phyloP scores from a whole-genome alignment of 2,888 invertebrate species.

The Ceramica pisi region DNA sequence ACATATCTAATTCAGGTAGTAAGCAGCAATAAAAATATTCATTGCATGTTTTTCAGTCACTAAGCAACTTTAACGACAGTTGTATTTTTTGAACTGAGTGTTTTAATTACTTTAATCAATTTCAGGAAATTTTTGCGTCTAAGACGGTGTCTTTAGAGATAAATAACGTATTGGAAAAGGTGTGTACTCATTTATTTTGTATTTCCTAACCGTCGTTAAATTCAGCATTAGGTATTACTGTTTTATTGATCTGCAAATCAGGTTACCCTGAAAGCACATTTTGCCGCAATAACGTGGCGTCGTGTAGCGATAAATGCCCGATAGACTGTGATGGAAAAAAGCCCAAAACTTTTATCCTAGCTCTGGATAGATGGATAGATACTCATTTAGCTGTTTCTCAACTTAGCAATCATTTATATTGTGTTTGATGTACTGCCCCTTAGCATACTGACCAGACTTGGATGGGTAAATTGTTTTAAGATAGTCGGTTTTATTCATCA shows the following conservation, averaged over 20 bases:
- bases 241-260: not conserved
- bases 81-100: not conserved
- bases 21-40: not conserved
- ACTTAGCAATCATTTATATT: not conserved
- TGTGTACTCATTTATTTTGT: slow-evolving; percentile 12
- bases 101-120: slow-evolving; percentile 2
- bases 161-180: slow-evolving; percentile 25
- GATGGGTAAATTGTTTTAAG: slow-evolving; percentile 5
- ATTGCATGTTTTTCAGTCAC: too few species aligned
- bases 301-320: not conserved
- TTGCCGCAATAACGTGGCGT: not conserved
- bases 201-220: not conserved
- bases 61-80: not conserved
- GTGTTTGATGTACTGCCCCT: not conserved
- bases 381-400: not conserved
- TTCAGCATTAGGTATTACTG: not conserved
- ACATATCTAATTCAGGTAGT: not conserved
- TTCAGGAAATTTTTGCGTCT: slow-evolving; percentile 28
- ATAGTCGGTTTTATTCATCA: not conserved
- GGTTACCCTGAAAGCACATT: not conserved
- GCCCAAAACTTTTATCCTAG: not conserved
- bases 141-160: slow-evolving; percentile 14
- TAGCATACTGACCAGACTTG: not conserved
- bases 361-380: not conserved
- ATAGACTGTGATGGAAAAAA: not conserved